Percentiles rank a stretch among this genome's conserved stretches.
Conservation (phyloP, 2,888 invertebrate species). For the Branchellion lobata region DNA sequence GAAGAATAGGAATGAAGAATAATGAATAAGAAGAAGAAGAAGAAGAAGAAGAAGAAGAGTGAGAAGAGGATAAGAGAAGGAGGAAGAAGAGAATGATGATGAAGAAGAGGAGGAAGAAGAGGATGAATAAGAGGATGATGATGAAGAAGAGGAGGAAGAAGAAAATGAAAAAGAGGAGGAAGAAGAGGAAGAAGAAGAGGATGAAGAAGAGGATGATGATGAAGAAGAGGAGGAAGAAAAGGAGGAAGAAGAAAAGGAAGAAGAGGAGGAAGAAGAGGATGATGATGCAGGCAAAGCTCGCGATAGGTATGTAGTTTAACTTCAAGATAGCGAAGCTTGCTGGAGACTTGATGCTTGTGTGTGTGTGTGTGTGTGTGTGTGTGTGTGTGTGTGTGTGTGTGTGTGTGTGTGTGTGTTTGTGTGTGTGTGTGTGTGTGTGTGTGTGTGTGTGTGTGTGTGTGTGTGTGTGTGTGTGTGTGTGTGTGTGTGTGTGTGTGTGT, state of each 20-base stretch:
- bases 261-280: neutral
- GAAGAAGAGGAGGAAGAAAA: neutral
- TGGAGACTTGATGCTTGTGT: neutral
- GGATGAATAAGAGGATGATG: neutral
- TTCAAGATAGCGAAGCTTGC: no score
- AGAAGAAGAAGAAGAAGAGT: neutral
- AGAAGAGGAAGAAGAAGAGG: neutral
- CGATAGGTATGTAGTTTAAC: neutral
- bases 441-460: no score
- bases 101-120: slow-evolving; percentile 1
- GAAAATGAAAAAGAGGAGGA: neutral
- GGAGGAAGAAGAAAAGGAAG: neutral
- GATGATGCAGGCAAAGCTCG: neutral
- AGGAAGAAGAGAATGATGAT: neutral
- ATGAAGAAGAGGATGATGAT: neutral
- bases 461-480: neutral
- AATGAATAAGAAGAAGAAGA: neutral
- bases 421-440: no score
- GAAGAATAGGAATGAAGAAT: neutral
- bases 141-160: neutral
- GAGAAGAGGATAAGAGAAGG: neutral
- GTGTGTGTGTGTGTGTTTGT: no score
- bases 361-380: neutral
- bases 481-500: neutral
- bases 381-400: no score